Conservation (phyloP, 2,888 invertebrate species). For the Drosophila formosana region DNA sequence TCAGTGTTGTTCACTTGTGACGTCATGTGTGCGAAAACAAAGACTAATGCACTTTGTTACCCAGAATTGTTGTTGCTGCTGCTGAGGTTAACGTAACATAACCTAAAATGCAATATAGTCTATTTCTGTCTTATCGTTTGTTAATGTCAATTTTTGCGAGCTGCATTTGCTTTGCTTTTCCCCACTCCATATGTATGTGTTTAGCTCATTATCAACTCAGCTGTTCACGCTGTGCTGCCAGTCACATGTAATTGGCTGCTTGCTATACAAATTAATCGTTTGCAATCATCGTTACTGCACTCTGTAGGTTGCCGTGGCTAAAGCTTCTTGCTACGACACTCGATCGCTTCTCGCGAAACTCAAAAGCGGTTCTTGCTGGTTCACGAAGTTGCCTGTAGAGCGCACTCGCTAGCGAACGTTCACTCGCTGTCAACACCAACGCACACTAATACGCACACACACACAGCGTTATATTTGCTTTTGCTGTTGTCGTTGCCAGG, state of each 20-base stretch:
- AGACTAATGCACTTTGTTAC: slow-evolving; percentile 21
- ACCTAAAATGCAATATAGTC: slow-evolving; percentile 40
- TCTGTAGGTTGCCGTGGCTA: background rate
- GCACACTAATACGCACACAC: slow-evolving; percentile 8
- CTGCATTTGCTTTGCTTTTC: slow-evolving; percentile 19
- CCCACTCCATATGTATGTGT: background rate
- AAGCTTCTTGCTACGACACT: background rate
- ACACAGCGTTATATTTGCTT: slow-evolving; percentile 7
- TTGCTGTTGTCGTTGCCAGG: slow-evolving; percentile 33
- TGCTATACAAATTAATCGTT: slow-evolving; percentile 19
- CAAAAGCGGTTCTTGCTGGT: slow-evolving; percentile 47
- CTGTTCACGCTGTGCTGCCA: slow-evolving; percentile 26
- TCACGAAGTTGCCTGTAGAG: slow-evolving; percentile 30
- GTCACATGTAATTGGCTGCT: slow-evolving; percentile 24
- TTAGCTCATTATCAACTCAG: slow-evolving; percentile 5
- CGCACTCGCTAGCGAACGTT: slow-evolving; percentile 34
- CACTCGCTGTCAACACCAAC: slow-evolving; percentile 39
- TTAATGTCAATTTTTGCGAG: slow-evolving; percentile 26
- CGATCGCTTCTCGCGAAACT: slow-evolving; percentile 19
- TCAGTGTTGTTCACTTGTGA: slow-evolving; percentile 54
- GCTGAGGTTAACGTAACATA: slow-evolving; percentile 55
- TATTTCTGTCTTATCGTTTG: slow-evolving; percentile 12
- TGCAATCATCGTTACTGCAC: background rate
- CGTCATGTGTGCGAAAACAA: slow-evolving; percentile 61
- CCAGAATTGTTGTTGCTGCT: slow-evolving; percentile 16